Base-by-base conservation (phyloP, 2,113 vertebrate genomes). In the Elanoides forficatus region DNA sequence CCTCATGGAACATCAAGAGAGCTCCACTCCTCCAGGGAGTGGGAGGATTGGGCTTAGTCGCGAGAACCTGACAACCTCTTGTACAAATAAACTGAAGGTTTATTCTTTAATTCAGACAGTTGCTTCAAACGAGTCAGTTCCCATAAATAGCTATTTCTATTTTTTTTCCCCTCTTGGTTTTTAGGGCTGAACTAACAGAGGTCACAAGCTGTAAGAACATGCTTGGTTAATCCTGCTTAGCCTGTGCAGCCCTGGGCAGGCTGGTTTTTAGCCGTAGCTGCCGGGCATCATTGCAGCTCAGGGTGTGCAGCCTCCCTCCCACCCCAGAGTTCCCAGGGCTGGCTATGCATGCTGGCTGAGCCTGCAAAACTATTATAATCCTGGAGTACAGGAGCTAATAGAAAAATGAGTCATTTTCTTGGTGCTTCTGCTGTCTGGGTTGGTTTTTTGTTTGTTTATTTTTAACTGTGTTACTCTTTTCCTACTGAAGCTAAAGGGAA, bases 201-300 rank as follows among this genome's bases (percentile, higher is more conserved):
- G 15, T 50, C 38, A 58, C 18, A 65, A 59, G 32, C 67, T 73
- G 67, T 42, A 52, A 43, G 52, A 45, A 58, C 19, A 14, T 34
- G 11, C 43, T 38, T n/a, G 34, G 27, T 59, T 38, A 34, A 13
- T 73, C 58, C 36, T 56, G 36, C 26, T 38, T 38, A 27, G 27
- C 32, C n/a, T 13, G 19, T 6, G 38, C 14, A 34, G 32, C 36
- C 32, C 32, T n/a, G 74, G 52, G 29, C 9, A 26, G 23, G 40
- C 52, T 43, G 36, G 34, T 36, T 36, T 34, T 11, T 2, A n/a
- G 59, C 38, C 9, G 13, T 7, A 30, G 52, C 32, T 52, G 38
- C 17, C 1, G 8, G 32, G 40, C 47, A 21, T 17, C 1, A 1
- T 7, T 12, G 34, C 25, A 71, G 13, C 29, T 17, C 0, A 0